These are phyloP conservation scores for Labeo catla DNA, from an alignment of 2,113 vertebrate species.

Conservation along the genomic window DNA sequence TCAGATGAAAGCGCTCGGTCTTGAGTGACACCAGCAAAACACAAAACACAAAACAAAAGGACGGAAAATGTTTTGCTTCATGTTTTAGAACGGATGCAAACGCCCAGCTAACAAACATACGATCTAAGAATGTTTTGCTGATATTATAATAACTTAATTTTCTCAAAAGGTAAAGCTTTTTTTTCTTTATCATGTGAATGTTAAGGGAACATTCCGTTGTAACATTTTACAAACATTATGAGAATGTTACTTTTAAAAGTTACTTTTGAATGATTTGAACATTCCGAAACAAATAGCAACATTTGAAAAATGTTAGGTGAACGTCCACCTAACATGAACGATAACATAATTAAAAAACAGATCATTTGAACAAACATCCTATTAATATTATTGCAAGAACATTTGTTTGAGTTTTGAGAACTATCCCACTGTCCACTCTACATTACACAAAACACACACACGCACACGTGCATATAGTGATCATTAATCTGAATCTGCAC, in stretches of 20 bases:
- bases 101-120: neutral
- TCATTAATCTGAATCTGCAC: conserved; percentile 5
- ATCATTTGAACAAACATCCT: too few species aligned
- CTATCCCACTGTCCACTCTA: neutral
- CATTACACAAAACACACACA: neutral
- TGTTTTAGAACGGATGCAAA: neutral
- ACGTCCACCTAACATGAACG: too few species aligned
- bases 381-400: neutral
- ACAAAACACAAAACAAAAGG: neutral
- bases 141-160: neutral
- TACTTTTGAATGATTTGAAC: neutral
- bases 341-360: too few species aligned
- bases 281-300: neutral
- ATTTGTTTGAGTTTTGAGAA: neutral
- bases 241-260: neutral
- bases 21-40: neutral
- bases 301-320: neutral
- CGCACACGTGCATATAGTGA: neutral
- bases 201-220: neutral
- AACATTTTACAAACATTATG: neutral
- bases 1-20: neutral
- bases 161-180: too few species aligned
- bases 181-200: too few species aligned
- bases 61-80: neutral
- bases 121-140: neutral